A percentile compares a stretch with the other conserved stretches of the same genome.
phyloP scores from a whole-genome alignment of 2,113 vertebrate species.

The Lates calcarifer region DNA sequence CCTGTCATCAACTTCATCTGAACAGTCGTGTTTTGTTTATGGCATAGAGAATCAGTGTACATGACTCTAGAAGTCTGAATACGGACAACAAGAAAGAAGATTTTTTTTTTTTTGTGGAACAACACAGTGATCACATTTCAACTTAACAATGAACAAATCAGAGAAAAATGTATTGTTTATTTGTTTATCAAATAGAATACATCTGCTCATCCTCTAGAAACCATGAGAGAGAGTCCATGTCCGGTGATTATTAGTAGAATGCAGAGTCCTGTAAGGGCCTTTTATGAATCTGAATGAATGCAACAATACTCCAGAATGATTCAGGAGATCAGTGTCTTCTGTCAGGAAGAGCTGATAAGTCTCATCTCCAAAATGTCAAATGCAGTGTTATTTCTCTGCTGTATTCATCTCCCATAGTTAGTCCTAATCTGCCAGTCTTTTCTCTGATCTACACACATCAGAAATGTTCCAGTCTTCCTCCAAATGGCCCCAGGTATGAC shows the following conservation, averaged over 20 bases:
- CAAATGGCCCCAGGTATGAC: not conserved
- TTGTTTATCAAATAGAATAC: not conserved
- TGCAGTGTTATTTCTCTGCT: not conserved
- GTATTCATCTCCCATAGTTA: not conserved
- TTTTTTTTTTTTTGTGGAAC: not conserved
- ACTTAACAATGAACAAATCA: not conserved
- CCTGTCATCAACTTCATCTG: not conserved
- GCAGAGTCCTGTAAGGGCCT: not conserved
- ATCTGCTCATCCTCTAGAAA: not conserved
- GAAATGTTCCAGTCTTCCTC: not conserved
- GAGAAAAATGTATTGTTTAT: too few relatives aligned
- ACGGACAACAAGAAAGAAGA: slow-evolving; percentile 8
- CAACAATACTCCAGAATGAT: not conserved
- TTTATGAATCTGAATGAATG: not conserved
- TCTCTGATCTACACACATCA: not conserved
- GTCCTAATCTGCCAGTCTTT: not conserved
- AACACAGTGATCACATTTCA: not conserved
- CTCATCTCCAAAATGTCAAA: not conserved
- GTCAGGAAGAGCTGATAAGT: too few relatives aligned
- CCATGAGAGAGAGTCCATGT: not conserved
- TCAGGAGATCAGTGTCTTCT: not conserved
- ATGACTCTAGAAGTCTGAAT: not conserved
- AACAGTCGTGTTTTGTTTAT: not conserved
- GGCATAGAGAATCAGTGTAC: not conserved
- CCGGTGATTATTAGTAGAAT: not conserved